These are phyloP conservation scores for Siniperca obscura DNA, from an alignment of 2,797 vertebrate genomes.

Conservation along the genomic window DNA sequence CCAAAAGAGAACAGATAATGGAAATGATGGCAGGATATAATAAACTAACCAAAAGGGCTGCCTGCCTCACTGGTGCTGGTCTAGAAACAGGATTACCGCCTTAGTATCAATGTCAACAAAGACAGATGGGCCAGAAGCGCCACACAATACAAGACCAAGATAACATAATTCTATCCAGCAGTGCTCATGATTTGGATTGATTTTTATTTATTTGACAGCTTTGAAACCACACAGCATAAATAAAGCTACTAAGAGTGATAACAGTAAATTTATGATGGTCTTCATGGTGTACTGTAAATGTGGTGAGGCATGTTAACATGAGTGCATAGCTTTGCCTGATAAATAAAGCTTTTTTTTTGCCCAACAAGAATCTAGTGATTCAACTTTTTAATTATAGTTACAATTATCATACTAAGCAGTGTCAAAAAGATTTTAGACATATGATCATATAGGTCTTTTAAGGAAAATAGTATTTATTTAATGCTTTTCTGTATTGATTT, in stretches of 20 bases:
- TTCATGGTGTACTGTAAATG: slow-evolving; percentile 1
- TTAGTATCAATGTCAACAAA: slow-evolving; percentile 71
- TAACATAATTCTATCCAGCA: slow-evolving; percentile 58
- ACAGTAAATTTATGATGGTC: slow-evolving; percentile 24
- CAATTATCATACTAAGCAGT: not conserved
- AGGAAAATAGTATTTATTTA: not conserved
- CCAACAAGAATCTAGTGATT: not conserved
- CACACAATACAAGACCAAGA: slow-evolving; percentile 49
- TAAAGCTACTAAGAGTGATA: slow-evolving; percentile 27
- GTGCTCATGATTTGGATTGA: slow-evolving; percentile 46
- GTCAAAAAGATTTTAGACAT: not conserved
- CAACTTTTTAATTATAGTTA: not conserved
- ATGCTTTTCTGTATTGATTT: not conserved
- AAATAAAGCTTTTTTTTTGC: not conserved
- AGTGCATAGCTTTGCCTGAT: not conserved
- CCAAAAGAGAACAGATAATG: slow-evolving; percentile 57
- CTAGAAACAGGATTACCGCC: slow-evolving; percentile 68
- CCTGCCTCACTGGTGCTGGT: slow-evolving; percentile 55
- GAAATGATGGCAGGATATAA: slow-evolving; percentile 63
- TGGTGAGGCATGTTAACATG: not conserved
- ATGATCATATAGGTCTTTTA: not conserved
- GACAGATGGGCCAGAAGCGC: slow-evolving; percentile 68
- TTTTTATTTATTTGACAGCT: slow-evolving; percentile 64
- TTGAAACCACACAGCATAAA: slow-evolving; percentile 49
- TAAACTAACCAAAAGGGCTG: slow-evolving; percentile 57